These are phyloP conservation scores for Nothocercus julius DNA, from an alignment of 2,113 vertebrate species.

Conservation along the genomic window DNA sequence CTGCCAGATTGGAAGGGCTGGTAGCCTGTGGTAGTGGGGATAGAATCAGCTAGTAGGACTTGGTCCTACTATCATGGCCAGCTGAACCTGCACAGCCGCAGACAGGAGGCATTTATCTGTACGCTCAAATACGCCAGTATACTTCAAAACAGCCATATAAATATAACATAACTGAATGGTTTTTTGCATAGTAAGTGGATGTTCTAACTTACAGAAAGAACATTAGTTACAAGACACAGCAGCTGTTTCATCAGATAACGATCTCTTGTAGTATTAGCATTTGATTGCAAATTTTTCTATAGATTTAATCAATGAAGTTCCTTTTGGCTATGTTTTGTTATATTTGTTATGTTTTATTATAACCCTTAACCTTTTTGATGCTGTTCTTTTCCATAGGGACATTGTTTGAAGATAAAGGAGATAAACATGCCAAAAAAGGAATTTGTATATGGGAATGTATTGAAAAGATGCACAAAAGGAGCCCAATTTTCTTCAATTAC, in stretches of 20 bases:
- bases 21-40: background rate
- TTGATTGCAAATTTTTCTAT: background rate
- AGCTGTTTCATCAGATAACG: background rate
- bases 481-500: conserved; percentile 96
- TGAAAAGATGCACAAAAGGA: conserved; percentile 90
- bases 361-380: background rate
- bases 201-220: background rate
- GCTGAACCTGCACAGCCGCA: background rate
- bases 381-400: conserved; percentile 80
- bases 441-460: conserved; percentile 97
- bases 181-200: background rate
- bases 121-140: background rate
- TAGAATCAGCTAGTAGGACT: background rate
- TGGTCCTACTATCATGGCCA: background rate
- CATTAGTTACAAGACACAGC: background rate
- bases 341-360: background rate
- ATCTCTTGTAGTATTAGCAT: background rate
- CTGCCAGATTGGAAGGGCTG: background rate
- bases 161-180: background rate
- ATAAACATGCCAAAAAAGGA: conserved; percentile 91
- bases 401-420: conserved; percentile 96
- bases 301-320: background rate
- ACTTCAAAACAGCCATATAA: background rate
- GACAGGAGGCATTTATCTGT: background rate
- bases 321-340: background rate